Conservation (phyloP, 2,113 vertebrate species). For the Neotragus moschatus region DNA sequence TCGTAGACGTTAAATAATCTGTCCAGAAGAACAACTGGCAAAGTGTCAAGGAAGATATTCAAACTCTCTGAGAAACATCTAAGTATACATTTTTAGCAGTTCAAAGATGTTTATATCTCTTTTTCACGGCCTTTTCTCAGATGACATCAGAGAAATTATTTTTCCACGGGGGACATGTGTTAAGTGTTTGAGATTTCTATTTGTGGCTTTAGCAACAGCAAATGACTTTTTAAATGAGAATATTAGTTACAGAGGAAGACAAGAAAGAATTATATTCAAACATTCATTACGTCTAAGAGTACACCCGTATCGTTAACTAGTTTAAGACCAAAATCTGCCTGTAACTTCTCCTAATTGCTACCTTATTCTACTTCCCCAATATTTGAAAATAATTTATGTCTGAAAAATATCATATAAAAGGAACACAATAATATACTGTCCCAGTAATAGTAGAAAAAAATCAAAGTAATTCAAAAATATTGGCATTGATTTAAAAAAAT, state of each 20-base stretch:
- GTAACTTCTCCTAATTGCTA: neutral
- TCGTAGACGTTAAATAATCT: neutral
- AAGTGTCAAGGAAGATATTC: neutral
- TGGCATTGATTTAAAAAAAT: neutral
- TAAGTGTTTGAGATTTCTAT: neutral
- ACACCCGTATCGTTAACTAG: neutral
- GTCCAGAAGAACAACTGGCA: neutral
- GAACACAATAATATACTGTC: neutral
- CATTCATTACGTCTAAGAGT: neutral
- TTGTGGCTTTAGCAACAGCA: conserved; percentile 3
- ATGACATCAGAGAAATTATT: conserved; percentile 3
- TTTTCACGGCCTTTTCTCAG: conserved; percentile 7
- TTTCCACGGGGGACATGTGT: neutral
- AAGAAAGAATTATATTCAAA: neutral
- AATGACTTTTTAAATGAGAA: neutral
- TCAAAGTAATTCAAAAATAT: neutral
- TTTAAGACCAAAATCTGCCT: neutral
- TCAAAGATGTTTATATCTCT: neutral
- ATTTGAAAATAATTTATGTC: neutral
- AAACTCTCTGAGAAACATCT: neutral
- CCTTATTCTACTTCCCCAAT: neutral
- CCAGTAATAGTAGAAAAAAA: neutral
- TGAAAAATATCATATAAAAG: neutral
- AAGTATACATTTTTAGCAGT: neutral
- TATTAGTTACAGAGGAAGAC: neutral